Base-by-base conservation (phyloP, 2,888 invertebrate species). In the Noctua fimbriata region DNA sequence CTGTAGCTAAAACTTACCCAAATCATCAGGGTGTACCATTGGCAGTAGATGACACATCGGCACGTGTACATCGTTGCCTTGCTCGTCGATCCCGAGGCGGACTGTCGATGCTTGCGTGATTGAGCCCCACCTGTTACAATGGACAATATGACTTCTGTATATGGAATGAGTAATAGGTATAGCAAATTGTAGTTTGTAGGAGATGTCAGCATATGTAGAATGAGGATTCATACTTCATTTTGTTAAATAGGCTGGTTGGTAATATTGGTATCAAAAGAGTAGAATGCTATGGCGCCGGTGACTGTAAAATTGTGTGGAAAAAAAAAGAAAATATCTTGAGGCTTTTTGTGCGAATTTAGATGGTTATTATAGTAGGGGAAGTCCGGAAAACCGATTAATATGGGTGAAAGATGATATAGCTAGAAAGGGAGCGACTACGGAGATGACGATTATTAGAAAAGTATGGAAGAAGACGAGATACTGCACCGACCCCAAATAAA, bases 101-200 rank as follows among this genome's bases (percentile, higher is more conserved):
- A 99, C 98, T 0, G 99, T 99, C 0, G 99, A 98, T 0, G 99
- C 98, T 95, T 99, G 99, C 2, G 99, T 98, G 78, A 99, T 97
- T 0, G 99, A 99, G 1, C 99, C 99, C 92, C 97, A 98, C 98
- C 98, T 98, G 79, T 47, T 41, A 44, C 67, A 66, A 74, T 85
- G 5, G 21, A 58, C 28, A n/a, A 73, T 83, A 67, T 41, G 58
- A 44, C 21, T 74, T 44, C 78, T 79, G n/a, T 73, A 47, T 82
- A 44, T 44, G 44, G 63, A 32, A 73, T 60, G 32, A 52, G 21
- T 77, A 55, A 77, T 77, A 12, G 32, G 52, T 52, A 18, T 32
- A 2, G 41, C 21, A 47, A 67, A n/a, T 66, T n/a, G 16, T 63
- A 16, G 44, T 63, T 44, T 41, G 21, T 41, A 14, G 16, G 10